Base-by-base conservation (phyloP, 2,888 invertebrate species). In the Pandemis cinnamomeana region DNA sequence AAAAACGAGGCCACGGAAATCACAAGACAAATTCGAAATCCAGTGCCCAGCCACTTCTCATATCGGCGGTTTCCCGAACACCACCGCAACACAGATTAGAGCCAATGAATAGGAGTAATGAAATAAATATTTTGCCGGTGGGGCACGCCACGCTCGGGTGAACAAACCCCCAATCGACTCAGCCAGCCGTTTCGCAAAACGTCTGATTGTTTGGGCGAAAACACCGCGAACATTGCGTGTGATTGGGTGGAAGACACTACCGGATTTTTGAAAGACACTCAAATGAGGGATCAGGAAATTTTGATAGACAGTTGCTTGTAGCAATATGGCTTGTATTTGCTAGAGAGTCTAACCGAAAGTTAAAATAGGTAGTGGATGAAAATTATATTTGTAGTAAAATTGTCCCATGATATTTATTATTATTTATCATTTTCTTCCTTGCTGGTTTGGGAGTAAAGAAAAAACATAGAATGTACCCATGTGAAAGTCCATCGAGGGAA, bases 71-170 rank as follows among this genome's bases (percentile, higher is more conserved):
- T 5, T 73, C 72, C 69, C 42, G 58, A 83, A 78, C 85, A 84
- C 63, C 46, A 79, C 89, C 68, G 87, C 83, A 83, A 87, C 92
- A 86, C 89, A 91, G 93, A 92, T 94, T 93, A 93, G 86, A 86
- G 85, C 84, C 88, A 84, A 92, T 93, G 93, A 94, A 94, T 93
- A 90, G 92, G 89, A 91, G 92, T 94, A 94, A 94, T 94, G 93
- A 93, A 94, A 94, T 93, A 94, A 94, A 94, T 91, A 93, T 94
- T 94, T 93, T 89, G 93, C 90, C 93, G 93, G 92, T 91, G 87
- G 91, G 89, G 90, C 91, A 90, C 89, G 90, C 86, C 85, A 91
- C 93, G 92, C 88, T 87, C 83, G 90, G 84, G 78, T 88, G 91
- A 84, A 80, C 89, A 87, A 89, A 88, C 91, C 92, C 92, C 88